These are phyloP conservation scores for Melolontha melolontha DNA, from an alignment of 2,888 invertebrate genomes.

Conservation along the genomic window DNA sequence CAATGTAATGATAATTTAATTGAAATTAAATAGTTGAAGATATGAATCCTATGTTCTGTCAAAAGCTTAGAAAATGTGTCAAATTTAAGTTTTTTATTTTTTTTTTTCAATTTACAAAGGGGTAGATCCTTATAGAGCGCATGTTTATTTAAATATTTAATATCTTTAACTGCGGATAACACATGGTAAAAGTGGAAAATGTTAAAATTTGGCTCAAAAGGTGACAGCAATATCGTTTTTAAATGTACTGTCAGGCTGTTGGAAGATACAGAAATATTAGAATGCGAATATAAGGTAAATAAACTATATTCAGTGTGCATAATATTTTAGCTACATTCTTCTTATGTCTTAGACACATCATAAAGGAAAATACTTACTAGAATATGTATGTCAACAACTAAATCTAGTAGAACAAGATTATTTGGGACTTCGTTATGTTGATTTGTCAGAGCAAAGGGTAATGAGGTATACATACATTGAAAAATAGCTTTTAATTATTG, in stretches of 20 bases:
- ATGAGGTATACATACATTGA: slow-evolving; percentile 56
- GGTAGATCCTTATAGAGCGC: not conserved
- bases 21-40: too few species aligned
- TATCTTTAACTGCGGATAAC: slow-evolving; percentile 23
- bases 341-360: slow-evolving; percentile 79
- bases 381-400: slow-evolving; percentile 90
- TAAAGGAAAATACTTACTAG: slow-evolving; percentile 90
- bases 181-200: slow-evolving; percentile 55
- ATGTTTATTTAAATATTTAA: slow-evolving; percentile 14
- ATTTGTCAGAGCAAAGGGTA: slow-evolving; percentile 89
- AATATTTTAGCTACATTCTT: slow-evolving; percentile 37
- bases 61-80: slow-evolving; percentile 27
- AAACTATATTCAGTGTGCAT: slow-evolving; percentile 37
- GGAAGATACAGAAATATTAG: slow-evolving; percentile 91
- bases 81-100: slow-evolving; percentile 33
- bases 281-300: slow-evolving; percentile 90
- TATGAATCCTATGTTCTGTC: slow-evolving; percentile 9
- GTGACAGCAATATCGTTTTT: slow-evolving; percentile 81
- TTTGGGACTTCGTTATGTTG: slow-evolving; percentile 93
- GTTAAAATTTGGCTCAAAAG: slow-evolving; percentile 70
- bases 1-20: slow-evolving; percentile 8
- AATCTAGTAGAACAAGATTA: slow-evolving; percentile 94
- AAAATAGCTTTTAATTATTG: slow-evolving; percentile 14
- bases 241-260: slow-evolving; percentile 90
- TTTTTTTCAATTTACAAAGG: not conserved